Percentiles rank a stretch among this genome's conserved stretches.
phyloP scores from a whole-genome alignment of 2,797 vertebrate species.

The Lophotriccus pileatus region DNA sequence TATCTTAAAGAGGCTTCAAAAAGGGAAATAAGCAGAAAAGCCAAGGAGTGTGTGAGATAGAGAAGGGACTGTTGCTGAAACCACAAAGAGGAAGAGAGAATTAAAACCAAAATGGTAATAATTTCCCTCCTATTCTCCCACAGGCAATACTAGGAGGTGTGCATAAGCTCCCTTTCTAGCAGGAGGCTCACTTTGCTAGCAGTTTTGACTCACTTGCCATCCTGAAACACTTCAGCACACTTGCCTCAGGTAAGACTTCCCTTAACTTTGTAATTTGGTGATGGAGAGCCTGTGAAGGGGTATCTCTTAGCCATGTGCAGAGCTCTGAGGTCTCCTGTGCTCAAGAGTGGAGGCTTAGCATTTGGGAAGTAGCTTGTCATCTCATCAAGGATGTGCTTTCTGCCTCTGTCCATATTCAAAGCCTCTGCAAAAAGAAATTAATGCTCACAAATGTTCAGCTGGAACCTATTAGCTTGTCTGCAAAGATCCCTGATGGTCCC shows the following conservation, averaged over 20 bases:
- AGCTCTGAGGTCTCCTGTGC: not conserved
- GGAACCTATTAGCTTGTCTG: conserved; percentile 35
- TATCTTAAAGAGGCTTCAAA: not conserved
- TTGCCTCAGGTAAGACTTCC: not conserved
- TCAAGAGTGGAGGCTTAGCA: not conserved
- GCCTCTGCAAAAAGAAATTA: not conserved
- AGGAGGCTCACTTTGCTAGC: not conserved
- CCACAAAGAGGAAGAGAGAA: not conserved
- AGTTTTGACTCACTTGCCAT: not conserved
- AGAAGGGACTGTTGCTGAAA: not conserved
- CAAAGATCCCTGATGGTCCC: conserved; percentile 7
- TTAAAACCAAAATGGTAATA: not conserved
- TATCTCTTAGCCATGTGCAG: not conserved
- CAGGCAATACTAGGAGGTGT: not conserved
- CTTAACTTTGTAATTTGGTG: not conserved
- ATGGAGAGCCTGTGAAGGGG: not conserved
- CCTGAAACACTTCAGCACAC: not conserved
- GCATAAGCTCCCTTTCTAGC: not conserved
- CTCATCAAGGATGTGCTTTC: not conserved
- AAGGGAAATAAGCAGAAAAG: not conserved
- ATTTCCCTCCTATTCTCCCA: not conserved
- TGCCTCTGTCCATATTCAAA: not conserved
- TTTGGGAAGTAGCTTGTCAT: not conserved
- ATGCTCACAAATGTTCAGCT: conserved; percentile 22
- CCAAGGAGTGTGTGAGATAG: not conserved